A percentile compares a stretch with the other conserved stretches of the same genome.
phyloP scores from a whole-genome alignment of 2,888 invertebrate species.

The Dyspetes luteomarginatus region DNA sequence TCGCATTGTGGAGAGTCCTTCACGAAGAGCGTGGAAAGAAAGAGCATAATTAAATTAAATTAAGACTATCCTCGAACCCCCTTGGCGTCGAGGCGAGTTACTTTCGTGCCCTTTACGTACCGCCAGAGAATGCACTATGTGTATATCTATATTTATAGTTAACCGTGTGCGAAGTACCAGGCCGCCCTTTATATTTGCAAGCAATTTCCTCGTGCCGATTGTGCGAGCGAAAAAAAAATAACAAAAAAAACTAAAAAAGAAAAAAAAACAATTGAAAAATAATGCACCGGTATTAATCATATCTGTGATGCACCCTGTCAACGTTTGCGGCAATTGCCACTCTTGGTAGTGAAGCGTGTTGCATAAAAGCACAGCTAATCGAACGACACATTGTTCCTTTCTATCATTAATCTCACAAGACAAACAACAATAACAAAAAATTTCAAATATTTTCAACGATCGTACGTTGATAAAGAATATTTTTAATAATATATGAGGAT shows the following conservation, averaged over 20 bases:
- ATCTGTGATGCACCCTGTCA: slow-evolving; percentile 60
- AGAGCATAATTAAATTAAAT: slow-evolving; percentile 80
- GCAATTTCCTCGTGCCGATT: slow-evolving; percentile 77
- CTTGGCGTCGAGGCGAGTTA: slow-evolving; percentile 34
- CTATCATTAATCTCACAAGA: neutral
- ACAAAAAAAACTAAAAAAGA: no score
- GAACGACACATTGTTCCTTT: neutral
- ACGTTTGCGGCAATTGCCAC: slow-evolving; percentile 40
- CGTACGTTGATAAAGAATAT: no score
- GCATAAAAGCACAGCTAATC: slow-evolving; percentile 59
- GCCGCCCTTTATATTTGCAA: slow-evolving; percentile 80
- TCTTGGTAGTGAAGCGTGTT: slow-evolving; percentile 48
- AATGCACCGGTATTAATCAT: slow-evolving; percentile 82
- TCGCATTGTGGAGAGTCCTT: slow-evolving; percentile 67
- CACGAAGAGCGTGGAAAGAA: slow-evolving; percentile 73
- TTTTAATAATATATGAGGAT: no score
- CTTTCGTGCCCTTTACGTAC: slow-evolving; percentile 25
- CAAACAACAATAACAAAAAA: neutral
- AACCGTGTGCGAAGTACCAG: slow-evolving; percentile 49
- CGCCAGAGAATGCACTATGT: slow-evolving; percentile 14
- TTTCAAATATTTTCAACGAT: neutral
- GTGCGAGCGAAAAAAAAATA: slow-evolving; percentile 75
- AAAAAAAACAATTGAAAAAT: slow-evolving; percentile 81
- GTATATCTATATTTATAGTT: slow-evolving; percentile 18
- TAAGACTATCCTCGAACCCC: slow-evolving; percentile 67